A percentile compares a stretch with the other conserved stretches of the same genome.
Evolutionary conservation across 2,113 vertebrate genomes (phyloP).

Genomic region (Orientallactaga bullata): DNA sequence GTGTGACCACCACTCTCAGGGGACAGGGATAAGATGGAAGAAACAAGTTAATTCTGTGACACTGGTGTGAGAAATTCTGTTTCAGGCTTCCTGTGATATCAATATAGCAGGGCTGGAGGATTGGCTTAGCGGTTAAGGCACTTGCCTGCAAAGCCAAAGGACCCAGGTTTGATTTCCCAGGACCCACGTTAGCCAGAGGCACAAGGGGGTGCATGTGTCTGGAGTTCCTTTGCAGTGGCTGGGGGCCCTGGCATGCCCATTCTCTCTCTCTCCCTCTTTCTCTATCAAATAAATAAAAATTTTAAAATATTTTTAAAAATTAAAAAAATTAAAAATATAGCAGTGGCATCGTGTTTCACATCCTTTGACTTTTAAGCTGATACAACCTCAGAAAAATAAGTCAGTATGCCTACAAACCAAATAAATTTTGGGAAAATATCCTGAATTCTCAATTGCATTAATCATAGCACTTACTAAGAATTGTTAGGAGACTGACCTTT

Average conservation of each 20-base stretch:
- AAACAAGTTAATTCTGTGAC: not conserved
- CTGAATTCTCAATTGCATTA: not conserved
- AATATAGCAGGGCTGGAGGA: no score
- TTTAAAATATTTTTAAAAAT: no score
- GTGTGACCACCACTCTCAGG: not conserved
- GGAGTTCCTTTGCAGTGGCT: no score
- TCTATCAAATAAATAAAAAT: no score
- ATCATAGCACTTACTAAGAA: not conserved
- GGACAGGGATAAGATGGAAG: not conserved
- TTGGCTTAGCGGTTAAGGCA: no score
- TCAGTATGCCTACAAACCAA: not conserved
- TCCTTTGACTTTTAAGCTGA: not conserved
- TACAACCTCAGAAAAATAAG: not conserved
- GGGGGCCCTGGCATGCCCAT: no score
- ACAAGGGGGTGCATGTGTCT: no score
- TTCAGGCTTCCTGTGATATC: slow-evolving; percentile 1
- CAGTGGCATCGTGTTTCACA: not conserved
- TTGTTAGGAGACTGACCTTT: not conserved
- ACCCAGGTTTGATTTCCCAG: no score
- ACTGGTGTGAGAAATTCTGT: not conserved
- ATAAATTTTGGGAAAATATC: not conserved
- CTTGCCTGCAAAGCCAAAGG: no score
- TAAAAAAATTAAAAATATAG: not conserved
- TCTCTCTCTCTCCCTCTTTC: no score
- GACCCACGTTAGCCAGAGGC: no score